Conservation (phyloP, 2,888 invertebrate genomes). For the Danaus chrysippus region DNA sequence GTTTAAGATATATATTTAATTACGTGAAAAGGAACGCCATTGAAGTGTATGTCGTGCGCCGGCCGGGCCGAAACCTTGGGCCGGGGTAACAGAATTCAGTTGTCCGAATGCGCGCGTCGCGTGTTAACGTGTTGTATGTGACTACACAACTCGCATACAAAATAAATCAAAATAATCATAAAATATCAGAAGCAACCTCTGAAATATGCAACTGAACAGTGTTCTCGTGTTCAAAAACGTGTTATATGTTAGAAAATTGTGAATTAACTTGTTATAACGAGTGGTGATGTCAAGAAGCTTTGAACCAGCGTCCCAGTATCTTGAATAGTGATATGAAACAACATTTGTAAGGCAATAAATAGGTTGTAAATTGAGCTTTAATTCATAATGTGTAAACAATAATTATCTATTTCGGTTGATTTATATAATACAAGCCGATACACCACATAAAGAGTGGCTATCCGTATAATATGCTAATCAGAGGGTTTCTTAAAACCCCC, state of each 20-base stretch:
- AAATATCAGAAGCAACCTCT: constrained; percentile 45
- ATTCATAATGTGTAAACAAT: constrained; percentile 64
- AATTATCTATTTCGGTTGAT: constrained; percentile 44
- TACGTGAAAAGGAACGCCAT: constrained; percentile 55
- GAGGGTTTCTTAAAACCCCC: constrained; percentile 69
- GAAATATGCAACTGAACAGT: constrained; percentile 37
- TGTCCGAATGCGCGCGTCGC: constrained; percentile 51
- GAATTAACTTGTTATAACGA: constrained; percentile 35
- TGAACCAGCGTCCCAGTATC: constrained; percentile 50
- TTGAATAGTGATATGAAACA: constrained; percentile 69
- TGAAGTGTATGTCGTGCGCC: constrained; percentile 47
- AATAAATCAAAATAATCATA: constrained; percentile 58
- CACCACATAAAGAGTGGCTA: constrained; percentile 51
- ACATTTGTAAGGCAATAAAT: constrained; percentile 68
- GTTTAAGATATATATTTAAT: constrained; percentile 36
- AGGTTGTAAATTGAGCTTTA: constrained; percentile 62
- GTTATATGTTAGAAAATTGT: constrained; percentile 34
- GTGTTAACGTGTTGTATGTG: constrained; percentile 42
- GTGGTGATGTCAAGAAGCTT: constrained; percentile 45
- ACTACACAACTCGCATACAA: constrained; percentile 42
- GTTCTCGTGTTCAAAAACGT: constrained; percentile 34
- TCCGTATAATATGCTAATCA: constrained; percentile 73
- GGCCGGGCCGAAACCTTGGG: constrained; percentile 65
- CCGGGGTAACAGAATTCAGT: constrained; percentile 64
- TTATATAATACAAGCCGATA: constrained; percentile 40